phyloP scores from a whole-genome alignment of 2,797 vertebrate species.

The Malurus splendens region DNA sequence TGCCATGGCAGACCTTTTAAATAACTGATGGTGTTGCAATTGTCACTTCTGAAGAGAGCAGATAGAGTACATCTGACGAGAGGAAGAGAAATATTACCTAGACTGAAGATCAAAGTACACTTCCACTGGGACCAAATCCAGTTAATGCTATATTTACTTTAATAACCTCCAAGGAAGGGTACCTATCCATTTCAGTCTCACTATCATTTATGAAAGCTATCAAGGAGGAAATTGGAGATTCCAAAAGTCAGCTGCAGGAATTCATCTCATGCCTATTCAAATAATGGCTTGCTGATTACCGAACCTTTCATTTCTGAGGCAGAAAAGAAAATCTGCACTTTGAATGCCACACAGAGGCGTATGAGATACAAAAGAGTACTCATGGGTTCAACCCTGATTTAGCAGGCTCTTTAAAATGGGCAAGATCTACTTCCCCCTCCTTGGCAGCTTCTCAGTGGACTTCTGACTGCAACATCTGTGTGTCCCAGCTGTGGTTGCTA shows the following conservation, averaged over 20 bases:
- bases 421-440: background rate
- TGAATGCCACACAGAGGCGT: background rate
- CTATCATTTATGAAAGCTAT: conserved; percentile 43
- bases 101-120: conserved; percentile 42
- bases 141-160: conserved; percentile 48
- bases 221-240: conserved; percentile 42
- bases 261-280: conserved; percentile 26
- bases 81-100: conserved; percentile 47
- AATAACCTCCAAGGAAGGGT: conserved; percentile 38
- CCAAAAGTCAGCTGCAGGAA: background rate
- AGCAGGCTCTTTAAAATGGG: background rate
- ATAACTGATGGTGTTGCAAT: conserved; percentile 18
- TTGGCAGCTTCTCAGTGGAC: background rate
- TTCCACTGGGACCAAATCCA: conserved; percentile 28
- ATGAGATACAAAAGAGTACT: background rate
- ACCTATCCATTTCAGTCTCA: conserved; percentile 37
- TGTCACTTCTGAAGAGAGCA: conserved; percentile 14
- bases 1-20: background rate
- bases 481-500: background rate
- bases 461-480: background rate
- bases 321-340: background rate
- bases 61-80: conserved; percentile 14
- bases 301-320: conserved; percentile 21
- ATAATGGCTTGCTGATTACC: conserved; percentile 18
- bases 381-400: background rate